phyloP scores from a whole-genome alignment of 2,797 vertebrate genomes.

The Cetoscarus ocellatus region DNA sequence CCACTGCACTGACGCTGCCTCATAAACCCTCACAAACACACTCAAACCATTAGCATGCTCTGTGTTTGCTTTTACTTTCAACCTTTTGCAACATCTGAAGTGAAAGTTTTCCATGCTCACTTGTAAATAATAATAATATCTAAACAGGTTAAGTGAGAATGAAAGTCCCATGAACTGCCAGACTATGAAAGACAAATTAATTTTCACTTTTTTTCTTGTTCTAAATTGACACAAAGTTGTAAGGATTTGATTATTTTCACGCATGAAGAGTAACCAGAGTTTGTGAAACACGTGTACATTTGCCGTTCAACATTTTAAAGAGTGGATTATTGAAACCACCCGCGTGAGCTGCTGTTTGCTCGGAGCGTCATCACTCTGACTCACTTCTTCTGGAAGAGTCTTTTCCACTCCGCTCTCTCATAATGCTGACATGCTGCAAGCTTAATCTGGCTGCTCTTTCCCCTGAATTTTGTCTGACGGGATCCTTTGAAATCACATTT shows the following conservation, averaged over 20 bases:
- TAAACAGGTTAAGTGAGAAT: too few species aligned
- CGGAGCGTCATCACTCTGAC: conserved; percentile 24
- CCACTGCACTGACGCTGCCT: neutral
- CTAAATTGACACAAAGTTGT: too few species aligned
- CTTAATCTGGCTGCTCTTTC: neutral
- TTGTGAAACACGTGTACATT: neutral
- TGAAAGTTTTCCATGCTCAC: too few species aligned
- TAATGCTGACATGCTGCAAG: conserved; percentile 11
- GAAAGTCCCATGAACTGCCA: too few species aligned
- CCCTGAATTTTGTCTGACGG: neutral
- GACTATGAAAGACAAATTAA: too few species aligned
- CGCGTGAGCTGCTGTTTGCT: neutral
- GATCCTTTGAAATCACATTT: conserved; percentile 4
- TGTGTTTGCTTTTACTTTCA: too few species aligned
- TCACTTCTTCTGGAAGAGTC: conserved; percentile 50
- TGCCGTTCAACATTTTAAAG: neutral
- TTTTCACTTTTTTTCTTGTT: too few species aligned
- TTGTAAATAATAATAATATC: too few species aligned
- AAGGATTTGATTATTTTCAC: too few species aligned
- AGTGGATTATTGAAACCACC: neutral
- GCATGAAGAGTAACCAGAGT: too few species aligned
- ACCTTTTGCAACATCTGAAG: too few species aligned
- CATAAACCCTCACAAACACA: neutral
- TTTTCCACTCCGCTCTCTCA: conserved; percentile 37
- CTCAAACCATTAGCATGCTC: too few species aligned